Evolutionary conservation across 2,888 invertebrate genomes (phyloP).

Genomic region (Eumerus sabulonum): DNA sequence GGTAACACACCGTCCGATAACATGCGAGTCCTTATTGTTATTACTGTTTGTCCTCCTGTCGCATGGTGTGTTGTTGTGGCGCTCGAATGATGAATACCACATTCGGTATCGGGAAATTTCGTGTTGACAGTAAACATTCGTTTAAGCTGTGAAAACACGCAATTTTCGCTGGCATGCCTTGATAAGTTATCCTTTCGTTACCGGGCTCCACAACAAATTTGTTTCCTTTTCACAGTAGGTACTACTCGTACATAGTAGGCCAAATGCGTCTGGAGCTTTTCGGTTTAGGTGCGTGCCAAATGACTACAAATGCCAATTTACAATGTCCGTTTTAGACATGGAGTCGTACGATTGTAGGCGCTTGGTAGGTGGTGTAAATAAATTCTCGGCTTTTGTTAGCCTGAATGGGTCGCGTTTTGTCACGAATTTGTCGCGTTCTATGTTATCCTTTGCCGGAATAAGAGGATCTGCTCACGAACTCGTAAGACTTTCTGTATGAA

Average conservation of each 20-base stretch:
- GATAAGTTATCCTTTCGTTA: conserved; percentile 51
- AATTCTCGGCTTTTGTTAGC: conserved; percentile 67
- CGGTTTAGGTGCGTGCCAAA: conserved; percentile 56
- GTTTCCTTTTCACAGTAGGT: conserved; percentile 23
- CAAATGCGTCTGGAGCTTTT: too few species aligned
- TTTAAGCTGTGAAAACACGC: conserved; percentile 69
- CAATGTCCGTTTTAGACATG: conserved; percentile 37
- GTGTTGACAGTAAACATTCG: conserved; percentile 69
- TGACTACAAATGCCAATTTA: conserved; percentile 63
- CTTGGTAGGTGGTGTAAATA: too few species aligned
- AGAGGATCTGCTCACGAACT: background rate
- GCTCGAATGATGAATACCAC: conserved; percentile 56
- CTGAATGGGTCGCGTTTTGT: conserved; percentile 66
- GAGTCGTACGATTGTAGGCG: conserved; percentile 20
- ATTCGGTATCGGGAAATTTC: conserved; percentile 61
- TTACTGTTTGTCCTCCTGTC: too few species aligned
- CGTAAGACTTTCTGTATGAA: conserved; percentile 23
- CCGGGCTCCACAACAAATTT: conserved; percentile 18
- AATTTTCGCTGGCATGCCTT: conserved; percentile 61
- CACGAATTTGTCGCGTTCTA: conserved; percentile 58
- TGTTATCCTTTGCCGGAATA: background rate
- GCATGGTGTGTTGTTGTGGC: background rate
- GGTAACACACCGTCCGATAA: conserved; percentile 62
- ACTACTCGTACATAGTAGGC: conserved; percentile 14
- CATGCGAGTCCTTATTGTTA: conserved; percentile 51